Evolutionary conservation across 2,113 vertebrate genomes (phyloP).

Genomic region (Oplegnathus fasciatus): DNA sequence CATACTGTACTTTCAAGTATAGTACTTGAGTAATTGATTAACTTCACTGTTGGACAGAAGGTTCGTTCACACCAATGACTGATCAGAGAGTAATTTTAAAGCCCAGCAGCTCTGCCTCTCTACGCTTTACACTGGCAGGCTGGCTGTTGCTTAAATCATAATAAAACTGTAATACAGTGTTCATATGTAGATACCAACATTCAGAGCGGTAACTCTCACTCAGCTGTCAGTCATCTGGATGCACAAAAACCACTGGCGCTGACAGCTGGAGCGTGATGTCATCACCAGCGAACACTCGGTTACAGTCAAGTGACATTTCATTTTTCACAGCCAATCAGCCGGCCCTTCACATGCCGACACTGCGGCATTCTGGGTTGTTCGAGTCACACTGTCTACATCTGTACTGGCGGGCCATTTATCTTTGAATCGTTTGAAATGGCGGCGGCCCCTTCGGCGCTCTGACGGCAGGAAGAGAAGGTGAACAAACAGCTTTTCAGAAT

Average conservation of each 20-base stretch:
- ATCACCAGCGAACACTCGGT: background rate
- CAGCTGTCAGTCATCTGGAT: constrained; percentile 17
- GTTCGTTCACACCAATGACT: background rate
- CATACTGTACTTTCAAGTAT: too few species aligned
- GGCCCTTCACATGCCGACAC: constrained; percentile 21
- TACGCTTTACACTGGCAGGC: too few species aligned
- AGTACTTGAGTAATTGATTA: too few species aligned
- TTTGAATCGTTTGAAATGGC: constrained; percentile 42
- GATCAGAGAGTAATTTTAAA: background rate
- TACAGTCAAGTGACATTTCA: constrained; percentile 55
- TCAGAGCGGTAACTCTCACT: background rate
- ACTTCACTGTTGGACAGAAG: background rate
- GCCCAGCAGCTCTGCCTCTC: background rate
- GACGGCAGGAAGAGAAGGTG: constrained; percentile 47
- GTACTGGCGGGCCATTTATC: constrained; percentile 64
- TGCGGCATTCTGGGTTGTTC: constrained; percentile 16
- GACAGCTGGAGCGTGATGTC: constrained; percentile 30
- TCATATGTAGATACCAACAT: background rate
- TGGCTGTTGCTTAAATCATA: background rate
- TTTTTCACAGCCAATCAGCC: constrained; percentile 44
- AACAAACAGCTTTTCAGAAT: constrained; percentile 57
- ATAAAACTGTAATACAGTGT: background rate
- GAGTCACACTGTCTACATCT: constrained; percentile 26
- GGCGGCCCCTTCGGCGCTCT: constrained; percentile 35
- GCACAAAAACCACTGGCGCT: background rate